Evolutionary conservation across 2,888 invertebrate genomes (phyloP), one percentile per base, ranked within the genome.

Genomic region (Colletes collaris): DNA sequence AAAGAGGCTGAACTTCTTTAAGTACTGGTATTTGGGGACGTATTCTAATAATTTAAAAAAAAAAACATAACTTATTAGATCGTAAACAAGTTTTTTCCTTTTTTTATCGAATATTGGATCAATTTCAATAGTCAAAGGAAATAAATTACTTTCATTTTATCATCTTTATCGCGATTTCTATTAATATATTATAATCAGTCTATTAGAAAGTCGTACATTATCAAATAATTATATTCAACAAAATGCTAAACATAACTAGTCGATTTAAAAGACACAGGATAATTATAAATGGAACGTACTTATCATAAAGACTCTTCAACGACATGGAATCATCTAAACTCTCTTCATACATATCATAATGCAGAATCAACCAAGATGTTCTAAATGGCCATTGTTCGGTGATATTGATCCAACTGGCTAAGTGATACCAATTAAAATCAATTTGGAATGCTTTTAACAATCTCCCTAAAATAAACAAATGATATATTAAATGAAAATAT

Each of bases 311-410:
- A 83, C 96, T 95, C 93, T 98, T 98, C 69, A 99, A 94, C 4
- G 98, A 96, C 59, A 96, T 96, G 79, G 95, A 95, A 92, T 99
- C 98, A 78, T 98, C 98, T 63, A 98, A 95, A 79, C 95, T 95
- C 44, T 98, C 97, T 92, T 99, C 98, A 87, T 96, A 96, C 74
- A 97, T 95, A 93, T 99, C 99, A 92, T 97, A 98, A 92, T 98
- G 97, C 89, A 98, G 96, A 83, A 99, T 98, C 90, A 99, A 97
- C 99, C 99, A 99, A 13, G 99, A 99, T 40, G 99, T 97, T 71
- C 99, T 95, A 93, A 98, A 97, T 0, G 99, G 99, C 99, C 99
- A 99, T 93, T 99, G 99, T 92, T 99, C 99, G 0, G 99, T 98
- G 74, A 99, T 96, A 93, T 99, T 99, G 86, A 99, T 97, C 99